Evolutionary conservation across 1,140 invertebrate genomes (phyloP), one percentile per base, ranked within the genome.

Genomic region (Heliconius himera): DNA sequence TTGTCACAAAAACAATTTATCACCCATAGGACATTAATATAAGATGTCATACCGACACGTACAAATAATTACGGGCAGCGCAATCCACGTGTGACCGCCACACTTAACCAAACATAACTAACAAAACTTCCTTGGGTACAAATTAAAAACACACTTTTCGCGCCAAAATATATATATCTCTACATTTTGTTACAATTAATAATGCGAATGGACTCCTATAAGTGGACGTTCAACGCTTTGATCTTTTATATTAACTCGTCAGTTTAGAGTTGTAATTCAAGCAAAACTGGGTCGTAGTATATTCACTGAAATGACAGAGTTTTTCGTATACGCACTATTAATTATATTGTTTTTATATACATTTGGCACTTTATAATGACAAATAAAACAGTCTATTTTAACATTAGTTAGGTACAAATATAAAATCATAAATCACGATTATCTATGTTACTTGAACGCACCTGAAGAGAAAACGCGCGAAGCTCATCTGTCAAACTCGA

Each of bases 381-480:
- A 81, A 80, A 79, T 78, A 78, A 79, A 73, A n/a, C 16, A 74
- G 36, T 66, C 29, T 29, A 38, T 22, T 74, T 8, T 38, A 26
- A 56, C 56, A 76, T 38, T 36, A 46, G 22, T 38, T 22, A 70
- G 33, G 20, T 36, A 49, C 29, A 75, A 36, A 76, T 71, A 29
- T 49, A 22, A 29, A 49, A 83, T 85, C 87, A 90, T 89, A 87
- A 86, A 92, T 92, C 84, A 87, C 71, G 70, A 79, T 85, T 90
- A 88, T 87, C 85, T 85, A 79, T 85, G 85, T 85, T 87, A 90
- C 85, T 87, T 89, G 88, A 92, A 92, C 92, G 90, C 92, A 93
- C 92, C 92, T 93, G 91, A 89, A 90, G 81, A 84, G 82, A 89
- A 91, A 91, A 85, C 87, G 92, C 89, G 90, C 88, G 90, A 92